These are phyloP conservation scores for Antechinus flavipes DNA, from an alignment of 2,113 vertebrate species.

Conservation along the genomic window DNA sequence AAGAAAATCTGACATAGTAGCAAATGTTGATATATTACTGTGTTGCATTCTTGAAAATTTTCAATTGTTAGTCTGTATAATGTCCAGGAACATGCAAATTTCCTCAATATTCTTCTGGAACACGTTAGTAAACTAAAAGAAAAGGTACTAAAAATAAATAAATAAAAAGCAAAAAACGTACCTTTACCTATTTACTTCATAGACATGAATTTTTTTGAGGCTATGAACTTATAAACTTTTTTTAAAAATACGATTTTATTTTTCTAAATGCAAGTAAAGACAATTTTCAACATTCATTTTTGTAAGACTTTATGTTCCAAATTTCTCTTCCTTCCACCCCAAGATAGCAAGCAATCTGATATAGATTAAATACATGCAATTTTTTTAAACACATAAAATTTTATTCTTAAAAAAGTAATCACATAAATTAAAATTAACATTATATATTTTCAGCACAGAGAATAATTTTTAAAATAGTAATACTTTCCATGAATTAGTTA, in stretches of 20 bases:
- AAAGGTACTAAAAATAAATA: neutral
- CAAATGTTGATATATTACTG: neutral
- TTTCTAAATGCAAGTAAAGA: too few relatives aligned
- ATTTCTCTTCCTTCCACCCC: too few relatives aligned
- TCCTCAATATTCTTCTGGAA: constrained; percentile 1
- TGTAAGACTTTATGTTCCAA: too few relatives aligned
- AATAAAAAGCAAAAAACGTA: too few relatives aligned
- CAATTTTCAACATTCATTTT: too few relatives aligned
- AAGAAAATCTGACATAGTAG: neutral
- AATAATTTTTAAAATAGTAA: neutral
- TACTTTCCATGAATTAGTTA: neutral
- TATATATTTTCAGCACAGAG: neutral
- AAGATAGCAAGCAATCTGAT: too few relatives aligned
- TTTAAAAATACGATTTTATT: too few relatives aligned
- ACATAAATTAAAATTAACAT: constrained; percentile 14
- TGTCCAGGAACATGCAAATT: neutral
- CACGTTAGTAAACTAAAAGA: constrained; percentile 32
- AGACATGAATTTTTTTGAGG: constrained; percentile 22
- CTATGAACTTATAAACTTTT: neutral
- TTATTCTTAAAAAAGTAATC: constrained; percentile 27
- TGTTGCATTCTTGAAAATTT: neutral
- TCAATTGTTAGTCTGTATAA: constrained; percentile 9
- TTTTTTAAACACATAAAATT: too few relatives aligned
- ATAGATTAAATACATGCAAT: too few relatives aligned
- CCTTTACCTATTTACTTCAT: neutral